These are phyloP conservation scores for Onychostoma macrolepis DNA, from an alignment of 2,113 vertebrate species.

Conservation along the genomic window DNA sequence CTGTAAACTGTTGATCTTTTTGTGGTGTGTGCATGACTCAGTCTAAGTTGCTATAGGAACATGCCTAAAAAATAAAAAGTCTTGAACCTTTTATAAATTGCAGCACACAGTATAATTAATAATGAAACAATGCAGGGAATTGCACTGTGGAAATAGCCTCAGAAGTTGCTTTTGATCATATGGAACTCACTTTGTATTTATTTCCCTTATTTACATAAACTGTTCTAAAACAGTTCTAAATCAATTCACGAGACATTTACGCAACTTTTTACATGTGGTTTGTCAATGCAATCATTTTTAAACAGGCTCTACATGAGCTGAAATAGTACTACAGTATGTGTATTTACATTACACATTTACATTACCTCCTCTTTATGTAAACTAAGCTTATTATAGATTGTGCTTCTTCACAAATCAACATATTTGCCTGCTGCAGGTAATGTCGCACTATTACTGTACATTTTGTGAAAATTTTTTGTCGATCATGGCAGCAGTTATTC, in stretches of 20 bases:
- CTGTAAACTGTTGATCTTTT: constrained; percentile 47
- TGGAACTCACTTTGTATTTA: not conserved
- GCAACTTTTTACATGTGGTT: not conserved
- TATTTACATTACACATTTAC: not conserved
- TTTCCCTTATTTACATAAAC: constrained; percentile 8
- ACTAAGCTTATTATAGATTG: not conserved
- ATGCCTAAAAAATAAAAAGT: not conserved
- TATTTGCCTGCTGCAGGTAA: not conserved
- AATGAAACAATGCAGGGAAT: constrained; percentile 9
- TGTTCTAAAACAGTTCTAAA: not conserved
- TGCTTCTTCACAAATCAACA: not conserved
- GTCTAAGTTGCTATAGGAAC: constrained; percentile 13
- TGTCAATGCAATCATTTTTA: not conserved
- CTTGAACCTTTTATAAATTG: constrained; percentile 14
- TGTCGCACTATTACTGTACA: not conserved
- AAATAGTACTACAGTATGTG: not conserved
- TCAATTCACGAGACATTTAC: not conserved
- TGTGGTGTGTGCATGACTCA: constrained; percentile 33
- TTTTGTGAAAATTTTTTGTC: not conserved
- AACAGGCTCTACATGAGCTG: not conserved
- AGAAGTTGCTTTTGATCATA: constrained; percentile 7
- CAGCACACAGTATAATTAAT: not conserved
- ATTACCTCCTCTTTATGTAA: not conserved
- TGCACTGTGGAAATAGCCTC: not conserved
- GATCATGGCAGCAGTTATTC: not conserved